Base-by-base conservation (phyloP, 2,888 invertebrate species). In the Chrysolina haemoptera region DNA sequence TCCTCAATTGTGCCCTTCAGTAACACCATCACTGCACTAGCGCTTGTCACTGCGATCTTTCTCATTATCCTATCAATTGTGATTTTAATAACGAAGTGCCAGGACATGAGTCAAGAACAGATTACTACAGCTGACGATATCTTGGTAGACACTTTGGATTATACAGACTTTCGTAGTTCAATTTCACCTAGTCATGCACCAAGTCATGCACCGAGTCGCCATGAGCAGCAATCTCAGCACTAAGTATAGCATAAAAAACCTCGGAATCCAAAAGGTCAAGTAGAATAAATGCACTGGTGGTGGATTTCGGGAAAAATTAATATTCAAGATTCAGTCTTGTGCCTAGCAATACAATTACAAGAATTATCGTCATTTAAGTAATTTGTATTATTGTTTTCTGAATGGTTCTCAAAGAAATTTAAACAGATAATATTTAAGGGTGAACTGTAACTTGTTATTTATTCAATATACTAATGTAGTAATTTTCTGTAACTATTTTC, bases 1-100 rank as follows among this genome's bases (percentile, higher is more conserved):
- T 20, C 41, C 5, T 50, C 50, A 22, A 48, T 66, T 8, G 22
- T 46, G n/a, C 46, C 68, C 6, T 46, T 71, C 14, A 50, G 43
- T n/a, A 53, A 20, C 12, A 22, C 69, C 22, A 69, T 71, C 16
- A 59, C 59, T 59, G 59, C 16, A 14, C 6, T 59, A 35, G 27
- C 35, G n/a, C 27, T 59, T 16, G 8, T 27, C 35, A 59, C 35
- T 4, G 53, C 53, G 1, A 18, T 53, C 11, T 53, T 18, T 12
- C 53, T 53, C 20, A 53, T 53, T 12, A 18, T 27, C 14, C 6
- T n/a, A 1, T 27, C 35, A 14, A n/a, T 59, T 16, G 59, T 22
- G n/a, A n/a, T 59, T 27, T n/a, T 59, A 20, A 11, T 53, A 5
- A 5, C 2, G 5, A 53, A 20, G 53, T 53, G 20, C 12, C 18